Percentiles rank a stretch among this genome's conserved stretches.
These are phyloP conservation scores for Drosophila bipectinata DNA, from an alignment of 1,140 invertebrate genomes.

Conservation along the genomic window DNA sequence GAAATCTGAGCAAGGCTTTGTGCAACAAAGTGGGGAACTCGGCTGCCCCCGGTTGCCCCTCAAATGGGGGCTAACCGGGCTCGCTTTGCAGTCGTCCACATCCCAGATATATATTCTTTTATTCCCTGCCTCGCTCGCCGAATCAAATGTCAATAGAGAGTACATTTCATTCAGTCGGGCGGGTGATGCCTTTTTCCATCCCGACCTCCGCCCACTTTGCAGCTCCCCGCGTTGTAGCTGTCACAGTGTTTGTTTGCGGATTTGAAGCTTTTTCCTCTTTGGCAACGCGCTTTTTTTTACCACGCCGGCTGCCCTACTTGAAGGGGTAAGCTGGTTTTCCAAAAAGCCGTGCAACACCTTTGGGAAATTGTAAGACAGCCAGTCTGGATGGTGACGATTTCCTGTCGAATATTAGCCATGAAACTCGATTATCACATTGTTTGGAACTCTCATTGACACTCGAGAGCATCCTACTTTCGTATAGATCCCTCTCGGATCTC, in stretches of 20 bases:
- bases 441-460: not conserved
- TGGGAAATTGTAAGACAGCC: not conserved
- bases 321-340: not conserved
- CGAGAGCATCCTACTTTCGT: conserved; percentile 59
- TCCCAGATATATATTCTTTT: conserved; percentile 33
- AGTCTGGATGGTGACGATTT: not conserved
- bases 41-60: conserved; percentile 18
- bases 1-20: conserved; percentile 76
- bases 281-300: conserved; percentile 56
- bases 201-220: conserved; percentile 17
- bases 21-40: conserved; percentile 52
- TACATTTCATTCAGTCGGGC: conserved; percentile 76
- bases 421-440: not conserved
- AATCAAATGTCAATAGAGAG: conserved; percentile 82
- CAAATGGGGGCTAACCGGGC: conserved; percentile 28
- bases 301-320: conserved; percentile 18
- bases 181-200: conserved; percentile 39
- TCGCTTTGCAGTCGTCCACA: conserved; percentile 25
- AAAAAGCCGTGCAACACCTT: not conserved
- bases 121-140: conserved; percentile 16
- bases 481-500: not conserved
- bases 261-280: conserved; percentile 74
- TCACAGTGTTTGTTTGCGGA: conserved; percentile 80
- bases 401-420: not conserved
- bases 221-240: conserved; percentile 63